Evolutionary conservation across 2,797 vertebrate species (phyloP).

Genomic region (Premnoplex brunnescens): DNA sequence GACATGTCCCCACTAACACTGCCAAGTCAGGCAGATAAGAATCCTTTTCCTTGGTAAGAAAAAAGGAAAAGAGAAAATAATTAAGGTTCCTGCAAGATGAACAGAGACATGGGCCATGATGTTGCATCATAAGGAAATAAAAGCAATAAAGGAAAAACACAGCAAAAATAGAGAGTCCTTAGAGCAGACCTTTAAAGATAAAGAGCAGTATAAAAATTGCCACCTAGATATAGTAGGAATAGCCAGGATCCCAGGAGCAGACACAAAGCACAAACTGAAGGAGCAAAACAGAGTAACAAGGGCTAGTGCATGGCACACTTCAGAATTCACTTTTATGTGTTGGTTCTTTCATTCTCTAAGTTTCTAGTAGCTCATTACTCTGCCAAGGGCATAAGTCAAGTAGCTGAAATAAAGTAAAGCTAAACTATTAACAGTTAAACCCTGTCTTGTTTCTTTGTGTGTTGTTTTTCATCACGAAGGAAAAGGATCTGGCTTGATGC

Average conservation of each 20-base stretch:
- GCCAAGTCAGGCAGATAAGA: background rate
- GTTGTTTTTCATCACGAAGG: background rate
- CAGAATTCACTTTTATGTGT: background rate
- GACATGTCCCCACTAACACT: fast-evolving
- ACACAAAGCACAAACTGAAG: background rate
- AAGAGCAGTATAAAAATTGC: background rate
- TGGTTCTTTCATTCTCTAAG: background rate
- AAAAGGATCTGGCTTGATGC: background rate
- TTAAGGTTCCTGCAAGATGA: background rate
- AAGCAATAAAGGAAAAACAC: background rate
- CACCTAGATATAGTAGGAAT: background rate
- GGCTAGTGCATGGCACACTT: background rate
- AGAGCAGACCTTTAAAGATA: background rate
- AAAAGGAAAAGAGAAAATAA: fast-evolving
- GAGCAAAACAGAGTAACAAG: background rate
- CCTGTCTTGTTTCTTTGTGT: background rate
- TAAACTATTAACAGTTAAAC: background rate
- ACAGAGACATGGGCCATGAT: background rate
- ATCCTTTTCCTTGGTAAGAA: background rate
- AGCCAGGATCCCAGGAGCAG: background rate
- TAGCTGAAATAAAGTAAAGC: background rate
- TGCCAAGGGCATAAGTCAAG: background rate
- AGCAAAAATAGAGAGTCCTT: background rate
- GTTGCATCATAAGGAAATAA: background rate
- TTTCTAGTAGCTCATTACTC: background rate